Conservation (phyloP, 2,113 vertebrate species). For the Vulpes vulpes region DNA sequence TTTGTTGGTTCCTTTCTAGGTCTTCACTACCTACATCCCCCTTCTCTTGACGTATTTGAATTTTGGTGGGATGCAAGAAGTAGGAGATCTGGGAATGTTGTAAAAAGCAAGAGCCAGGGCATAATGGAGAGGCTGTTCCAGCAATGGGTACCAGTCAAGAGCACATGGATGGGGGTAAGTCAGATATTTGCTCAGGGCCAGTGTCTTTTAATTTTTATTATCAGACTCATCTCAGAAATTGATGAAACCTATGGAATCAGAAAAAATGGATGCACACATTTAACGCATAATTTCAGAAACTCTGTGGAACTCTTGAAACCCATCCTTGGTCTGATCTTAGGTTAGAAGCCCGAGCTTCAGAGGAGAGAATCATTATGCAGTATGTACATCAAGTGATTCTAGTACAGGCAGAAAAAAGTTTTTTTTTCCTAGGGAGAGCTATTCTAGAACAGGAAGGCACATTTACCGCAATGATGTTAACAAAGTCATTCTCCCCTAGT, state of each 20-base stretch:
- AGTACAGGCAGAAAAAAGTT: background rate
- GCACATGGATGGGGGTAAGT: background rate
- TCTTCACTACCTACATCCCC: no score
- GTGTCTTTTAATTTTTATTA: background rate
- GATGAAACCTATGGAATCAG: background rate
- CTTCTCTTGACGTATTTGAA: background rate
- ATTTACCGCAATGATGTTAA: conserved; percentile 96
- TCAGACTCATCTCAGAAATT: background rate
- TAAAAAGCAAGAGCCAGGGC: background rate
- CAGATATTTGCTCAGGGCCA: background rate
- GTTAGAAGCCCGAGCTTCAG: no score
- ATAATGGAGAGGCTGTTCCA: background rate
- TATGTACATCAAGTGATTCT: rapidly evolving
- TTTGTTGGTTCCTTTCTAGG: background rate
- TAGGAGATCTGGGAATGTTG: background rate
- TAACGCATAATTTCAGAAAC: background rate
- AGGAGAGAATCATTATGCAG: background rate
- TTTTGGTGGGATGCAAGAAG: background rate
- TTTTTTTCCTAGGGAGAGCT: background rate
- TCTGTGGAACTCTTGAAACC: background rate
- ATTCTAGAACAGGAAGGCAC: background rate
- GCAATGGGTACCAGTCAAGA: rapidly evolving
- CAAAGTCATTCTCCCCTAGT: conserved; percentile 98
- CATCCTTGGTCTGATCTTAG: background rate
- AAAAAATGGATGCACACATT: background rate